Evolutionary conservation across 2,113 vertebrate genomes (phyloP).

Genomic region (Toxotes jaculatrix): DNA sequence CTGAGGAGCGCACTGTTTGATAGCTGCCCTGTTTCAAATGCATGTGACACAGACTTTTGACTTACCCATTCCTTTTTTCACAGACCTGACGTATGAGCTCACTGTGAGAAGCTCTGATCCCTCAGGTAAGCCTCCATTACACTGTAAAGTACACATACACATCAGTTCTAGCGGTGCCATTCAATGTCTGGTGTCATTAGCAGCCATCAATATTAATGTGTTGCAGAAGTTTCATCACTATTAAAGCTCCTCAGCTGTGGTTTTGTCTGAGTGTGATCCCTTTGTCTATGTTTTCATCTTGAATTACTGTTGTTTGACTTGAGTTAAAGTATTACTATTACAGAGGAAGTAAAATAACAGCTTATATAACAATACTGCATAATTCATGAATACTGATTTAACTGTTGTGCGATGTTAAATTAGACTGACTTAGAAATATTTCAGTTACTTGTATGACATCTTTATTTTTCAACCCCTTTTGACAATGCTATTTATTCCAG

Average conservation of each 20-base stretch:
- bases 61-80: slow-evolving; percentile 65
- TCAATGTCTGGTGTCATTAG: background rate
- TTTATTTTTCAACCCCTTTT: background rate
- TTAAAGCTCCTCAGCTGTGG: background rate
- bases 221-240: background rate
- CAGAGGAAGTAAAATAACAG: background rate
- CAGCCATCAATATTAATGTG: slow-evolving; percentile 1
- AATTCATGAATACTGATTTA: background rate
- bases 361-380: background rate
- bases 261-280: background rate
- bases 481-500: background rate
- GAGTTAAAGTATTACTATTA: background rate
- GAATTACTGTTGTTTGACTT: background rate
- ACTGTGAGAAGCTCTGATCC: slow-evolving; percentile 91
- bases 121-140: slow-evolving; percentile 86
- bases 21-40: slow-evolving; percentile 16
- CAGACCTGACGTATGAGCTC: slow-evolving; percentile 97
- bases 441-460: background rate
- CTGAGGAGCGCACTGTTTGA: slow-evolving; percentile 16
- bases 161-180: background rate
- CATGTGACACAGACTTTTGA: slow-evolving; percentile 4
- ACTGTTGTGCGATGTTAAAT: background rate
- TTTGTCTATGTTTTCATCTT: background rate
- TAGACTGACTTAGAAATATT: background rate
- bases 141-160: background rate